phyloP scores from a whole-genome alignment of 2,113 vertebrate genomes.

The Drymodes brunneopygia region DNA sequence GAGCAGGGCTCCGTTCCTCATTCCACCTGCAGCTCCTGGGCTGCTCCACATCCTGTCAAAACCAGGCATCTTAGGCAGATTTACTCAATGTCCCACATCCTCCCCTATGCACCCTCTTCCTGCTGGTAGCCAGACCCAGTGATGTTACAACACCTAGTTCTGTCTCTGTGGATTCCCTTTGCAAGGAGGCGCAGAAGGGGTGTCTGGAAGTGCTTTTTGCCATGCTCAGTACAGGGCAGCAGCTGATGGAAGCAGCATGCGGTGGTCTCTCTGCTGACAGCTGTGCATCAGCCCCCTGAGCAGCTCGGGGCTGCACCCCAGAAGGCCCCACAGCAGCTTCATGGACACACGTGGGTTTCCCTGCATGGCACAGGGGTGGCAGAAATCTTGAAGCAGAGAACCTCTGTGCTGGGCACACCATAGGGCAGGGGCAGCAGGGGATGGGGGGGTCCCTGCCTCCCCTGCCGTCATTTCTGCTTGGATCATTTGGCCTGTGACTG shows the following conservation, averaged over 20 bases:
- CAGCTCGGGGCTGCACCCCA: neutral
- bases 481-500: neutral
- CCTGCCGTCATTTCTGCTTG: neutral
- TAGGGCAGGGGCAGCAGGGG: neutral
- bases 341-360: neutral
- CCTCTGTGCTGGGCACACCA: neutral
- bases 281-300: neutral
- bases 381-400: neutral
- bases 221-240: neutral
- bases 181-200: neutral
- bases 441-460: neutral
- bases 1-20: neutral
- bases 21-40: neutral
- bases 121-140: neutral
- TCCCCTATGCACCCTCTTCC: neutral
- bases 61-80: neutral
- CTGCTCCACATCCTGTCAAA: conserved; percentile 26
- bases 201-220: neutral
- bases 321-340: neutral
- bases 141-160: neutral
- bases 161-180: neutral
- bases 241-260: neutral
- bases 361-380: neutral
- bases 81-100: conserved; percentile 34
- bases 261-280: neutral